A percentile compares a stretch with the other conserved stretches of the same genome.
Conservation (phyloP, 2,888 invertebrate genomes). For the Tetropium fuscum region DNA sequence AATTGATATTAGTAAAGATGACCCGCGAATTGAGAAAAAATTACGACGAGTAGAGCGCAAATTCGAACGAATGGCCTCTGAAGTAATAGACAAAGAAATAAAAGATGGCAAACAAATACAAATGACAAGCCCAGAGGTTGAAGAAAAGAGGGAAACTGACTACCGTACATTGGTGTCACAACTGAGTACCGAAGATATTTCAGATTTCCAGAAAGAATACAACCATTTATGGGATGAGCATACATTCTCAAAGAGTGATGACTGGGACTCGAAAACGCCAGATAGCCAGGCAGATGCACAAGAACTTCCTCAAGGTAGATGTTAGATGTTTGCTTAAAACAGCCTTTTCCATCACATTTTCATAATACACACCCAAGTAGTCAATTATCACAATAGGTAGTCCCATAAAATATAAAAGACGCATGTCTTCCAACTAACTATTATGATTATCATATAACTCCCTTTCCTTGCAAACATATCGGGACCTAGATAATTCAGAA, state of each 20-base stretch:
- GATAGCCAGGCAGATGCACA: conserved; percentile 65
- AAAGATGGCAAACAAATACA: conserved; percentile 53
- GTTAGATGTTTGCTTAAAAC: conserved; percentile 57
- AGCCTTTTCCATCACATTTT: conserved; percentile 43
- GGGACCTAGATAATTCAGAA: conserved; percentile 46
- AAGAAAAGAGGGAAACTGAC: conserved; percentile 61
- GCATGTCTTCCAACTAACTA: conserved; percentile 36
- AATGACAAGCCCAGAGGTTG: conserved; percentile 60
- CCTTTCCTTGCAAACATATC: conserved; percentile 59
- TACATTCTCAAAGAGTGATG: conserved; percentile 64
- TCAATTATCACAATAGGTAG: conserved; percentile 43
- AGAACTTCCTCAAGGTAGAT: conserved; percentile 67
- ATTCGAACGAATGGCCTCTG: conserved; percentile 69
- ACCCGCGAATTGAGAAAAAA: conserved; percentile 60
- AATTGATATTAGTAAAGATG: conserved; percentile 33
- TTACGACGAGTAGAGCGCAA: conserved; percentile 66
- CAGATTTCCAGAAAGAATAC: conserved; percentile 67
- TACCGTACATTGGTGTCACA: conserved; percentile 68
- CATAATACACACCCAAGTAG: conserved; percentile 52
- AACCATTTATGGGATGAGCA: conserved; percentile 67
- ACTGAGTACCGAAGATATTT: conserved; percentile 67
- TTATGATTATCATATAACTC: conserved; percentile 27
- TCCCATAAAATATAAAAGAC: conserved; percentile 33
- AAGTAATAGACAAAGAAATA: conserved; percentile 62
- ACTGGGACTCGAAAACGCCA: conserved; percentile 65